phyloP scores from a whole-genome alignment of 2,113 vertebrate species.

The Capricornis sumatraensis region DNA sequence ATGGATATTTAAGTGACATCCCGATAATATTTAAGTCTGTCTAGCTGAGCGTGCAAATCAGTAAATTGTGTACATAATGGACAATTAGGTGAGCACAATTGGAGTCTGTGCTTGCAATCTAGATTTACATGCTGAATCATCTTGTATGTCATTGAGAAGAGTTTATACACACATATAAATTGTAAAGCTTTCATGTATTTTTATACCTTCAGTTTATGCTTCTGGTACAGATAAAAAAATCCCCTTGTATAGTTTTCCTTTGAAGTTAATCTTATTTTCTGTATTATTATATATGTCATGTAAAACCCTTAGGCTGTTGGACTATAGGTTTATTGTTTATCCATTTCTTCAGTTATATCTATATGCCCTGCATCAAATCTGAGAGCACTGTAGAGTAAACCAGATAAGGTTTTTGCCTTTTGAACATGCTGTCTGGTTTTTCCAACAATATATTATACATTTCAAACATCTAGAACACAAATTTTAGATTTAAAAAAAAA shows the following conservation, averaged over 20 bases:
- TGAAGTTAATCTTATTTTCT: slow-evolving; percentile 30
- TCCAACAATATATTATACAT: neutral
- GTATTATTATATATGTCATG: neutral
- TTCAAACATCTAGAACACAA: neutral
- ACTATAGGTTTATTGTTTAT: neutral
- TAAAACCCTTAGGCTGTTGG: neutral
- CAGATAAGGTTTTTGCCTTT: neutral
- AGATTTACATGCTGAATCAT: slow-evolving; percentile 7
- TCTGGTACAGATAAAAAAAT: neutral
- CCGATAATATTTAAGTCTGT: slow-evolving; percentile 27
- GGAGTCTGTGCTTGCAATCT: neutral
- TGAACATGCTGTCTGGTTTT: neutral
- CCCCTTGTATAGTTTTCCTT: neutral
- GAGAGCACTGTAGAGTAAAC: neutral
- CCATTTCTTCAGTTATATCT: neutral
- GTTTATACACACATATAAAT: neutral
- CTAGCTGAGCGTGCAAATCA: neutral
- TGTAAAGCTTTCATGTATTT: neutral
- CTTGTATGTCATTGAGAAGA: neutral
- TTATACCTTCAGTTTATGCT: neutral
- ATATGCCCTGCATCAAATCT: neutral
- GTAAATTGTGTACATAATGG: slow-evolving; percentile 40
- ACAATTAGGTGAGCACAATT: slow-evolving; percentile 1
- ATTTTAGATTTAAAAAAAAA: neutral
- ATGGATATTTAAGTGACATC: slow-evolving; percentile 44